A percentile compares a stretch with the other conserved stretches of the same genome.
Evolutionary conservation across 2,888 invertebrate species (phyloP).

Genomic region (Tolmerus cingulatus): DNA sequence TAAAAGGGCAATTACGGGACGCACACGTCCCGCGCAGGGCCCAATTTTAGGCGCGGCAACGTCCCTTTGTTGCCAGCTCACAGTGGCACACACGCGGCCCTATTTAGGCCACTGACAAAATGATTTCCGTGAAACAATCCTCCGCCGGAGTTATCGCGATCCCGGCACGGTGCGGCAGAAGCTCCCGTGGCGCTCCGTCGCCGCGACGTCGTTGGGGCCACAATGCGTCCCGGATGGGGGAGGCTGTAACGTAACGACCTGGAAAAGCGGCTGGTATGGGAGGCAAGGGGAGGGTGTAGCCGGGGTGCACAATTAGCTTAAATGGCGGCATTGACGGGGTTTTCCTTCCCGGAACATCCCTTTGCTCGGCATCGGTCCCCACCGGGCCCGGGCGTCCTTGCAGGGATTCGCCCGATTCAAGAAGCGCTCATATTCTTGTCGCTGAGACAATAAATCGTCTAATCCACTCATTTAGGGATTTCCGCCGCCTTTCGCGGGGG

Average conservation of each 20-base stretch:
- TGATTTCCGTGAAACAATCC: constrained; percentile 37
- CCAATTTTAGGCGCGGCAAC: not conserved
- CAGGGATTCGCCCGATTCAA: not conserved
- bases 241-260: constrained; percentile 30
- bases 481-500: not conserved
- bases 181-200: not conserved
- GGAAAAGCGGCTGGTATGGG: constrained; percentile 4
- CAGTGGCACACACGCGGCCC: not conserved
- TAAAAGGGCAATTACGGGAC: constrained; percentile 18
- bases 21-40: not conserved
- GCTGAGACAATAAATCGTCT: constrained; percentile 12
- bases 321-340: constrained; percentile 12
- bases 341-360: constrained; percentile 35
- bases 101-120: constrained; percentile 19
- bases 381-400: not conserved
- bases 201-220: not conserved
- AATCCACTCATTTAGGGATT: constrained; percentile 30
- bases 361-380: not conserved
- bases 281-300: constrained; percentile 5
- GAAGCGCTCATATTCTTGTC: not conserved
- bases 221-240: constrained; percentile 2
- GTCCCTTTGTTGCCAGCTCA: constrained; percentile 15
- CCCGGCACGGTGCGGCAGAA: not conserved
- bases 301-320: constrained; percentile 33
- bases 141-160: constrained; percentile 14